Evolutionary conservation across 2,888 invertebrate species (phyloP).

Genomic region (Lydus trimaculatus): DNA sequence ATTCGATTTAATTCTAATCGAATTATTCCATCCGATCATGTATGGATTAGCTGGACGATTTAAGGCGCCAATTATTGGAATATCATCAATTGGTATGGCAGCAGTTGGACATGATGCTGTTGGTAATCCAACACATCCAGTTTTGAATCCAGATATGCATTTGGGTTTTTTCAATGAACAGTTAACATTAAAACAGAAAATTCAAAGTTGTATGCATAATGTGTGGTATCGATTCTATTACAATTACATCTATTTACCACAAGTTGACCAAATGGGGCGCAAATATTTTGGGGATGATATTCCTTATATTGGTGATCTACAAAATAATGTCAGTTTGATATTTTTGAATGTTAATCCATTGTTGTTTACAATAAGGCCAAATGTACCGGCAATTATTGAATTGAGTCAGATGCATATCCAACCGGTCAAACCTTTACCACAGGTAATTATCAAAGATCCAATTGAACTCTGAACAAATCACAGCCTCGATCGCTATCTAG

Average conservation of each 20-base stretch:
- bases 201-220: slow-evolving; percentile 29
- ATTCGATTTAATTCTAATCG: slow-evolving; percentile 32
- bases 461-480: neutral
- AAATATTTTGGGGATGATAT: slow-evolving; percentile 52
- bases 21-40: slow-evolving; percentile 29
- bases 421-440: slow-evolving; percentile 45
- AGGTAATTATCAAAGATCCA: slow-evolving; percentile 39
- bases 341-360: slow-evolving; percentile 52
- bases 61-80: slow-evolving; percentile 27
- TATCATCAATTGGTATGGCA: slow-evolving; percentile 23
- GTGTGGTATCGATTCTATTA: slow-evolving; percentile 31
- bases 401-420: slow-evolving; percentile 49
- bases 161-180: slow-evolving; percentile 15
- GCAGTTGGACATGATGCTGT: slow-evolving; percentile 16
- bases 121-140: neutral
- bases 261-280: slow-evolving; percentile 45
- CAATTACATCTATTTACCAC: slow-evolving; percentile 34
- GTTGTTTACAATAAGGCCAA: slow-evolving; percentile 49
- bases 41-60: slow-evolving; percentile 26
- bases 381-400: slow-evolving; percentile 50
- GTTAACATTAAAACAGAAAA: slow-evolving; percentile 19
- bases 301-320: slow-evolving; percentile 51
- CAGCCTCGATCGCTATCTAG: neutral
- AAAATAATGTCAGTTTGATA: slow-evolving; percentile 50
- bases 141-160: slow-evolving; percentile 22